Base-by-base conservation (phyloP, 2,113 vertebrate genomes). In the Hassar affinis region DNA sequence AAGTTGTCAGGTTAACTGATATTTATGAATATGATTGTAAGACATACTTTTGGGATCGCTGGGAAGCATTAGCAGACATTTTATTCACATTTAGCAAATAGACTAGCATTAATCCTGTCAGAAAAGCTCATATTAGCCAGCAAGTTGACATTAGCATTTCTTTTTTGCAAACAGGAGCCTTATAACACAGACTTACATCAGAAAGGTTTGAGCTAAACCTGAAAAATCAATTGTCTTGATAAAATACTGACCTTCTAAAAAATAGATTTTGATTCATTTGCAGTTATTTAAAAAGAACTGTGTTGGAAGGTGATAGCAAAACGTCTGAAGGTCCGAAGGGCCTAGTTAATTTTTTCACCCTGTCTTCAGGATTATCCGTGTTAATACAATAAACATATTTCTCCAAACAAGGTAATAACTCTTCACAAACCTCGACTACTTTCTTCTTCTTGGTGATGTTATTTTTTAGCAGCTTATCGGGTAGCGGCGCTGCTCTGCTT, bases 381-480 rank as follows among this genome's bases (percentile, higher is more conserved):
- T 45, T 27, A 72, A 71, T 18, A 79, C 38, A 75, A 68, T 57
- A 75, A 52, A 75, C 52, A 12, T 15, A 52, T 30, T 52, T 75
- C n/a, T 75, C 72, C n/a, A 75, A 42, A 57, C 2, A 38, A 79
- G 22, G 54, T 49, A 33, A n/a, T 59, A 59, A 57, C 11, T 25
- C 18, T 42, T 49, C 35, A 69, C 76, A 49, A 15, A 98, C 97
- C 96, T 98, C 97, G 86, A 99, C 95, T 81, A 94, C 88, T 66
- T 96, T 98, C 93, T 96, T 98, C 92, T 98, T 99, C 92, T 97
- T 98, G 86, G 90, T 96, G 91, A 98, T 83, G 1, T 95, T 98
- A 88, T 97, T 98, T 92, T 95, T 97, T 82, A 97, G 94, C 75
- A 99, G 95, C 83, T 99, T 99, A 66, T 99, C 97, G 0, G 97